These are phyloP conservation scores for Limnothrissa miodon DNA, from an alignment of 2,113 vertebrate species.

Conservation along the genomic window DNA sequence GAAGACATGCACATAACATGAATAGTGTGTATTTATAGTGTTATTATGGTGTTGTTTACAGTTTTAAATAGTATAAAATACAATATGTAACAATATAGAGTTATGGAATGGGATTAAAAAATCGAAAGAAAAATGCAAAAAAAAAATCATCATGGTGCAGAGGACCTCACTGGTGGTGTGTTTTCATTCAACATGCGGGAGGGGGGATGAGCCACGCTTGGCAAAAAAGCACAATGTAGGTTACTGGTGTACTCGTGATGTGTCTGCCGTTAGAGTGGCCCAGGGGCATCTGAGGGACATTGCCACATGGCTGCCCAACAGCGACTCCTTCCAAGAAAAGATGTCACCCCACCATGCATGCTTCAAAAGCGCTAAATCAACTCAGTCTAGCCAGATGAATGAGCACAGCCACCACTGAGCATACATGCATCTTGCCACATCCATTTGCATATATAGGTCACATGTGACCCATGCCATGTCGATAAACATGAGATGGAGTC, in stretches of 20 bases:
- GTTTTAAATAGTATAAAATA: neutral
- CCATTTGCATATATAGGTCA: slow-evolving; percentile 20
- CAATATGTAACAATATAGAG: neutral
- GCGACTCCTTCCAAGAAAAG: neutral
- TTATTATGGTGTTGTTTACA: neutral
- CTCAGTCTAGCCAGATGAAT: neutral
- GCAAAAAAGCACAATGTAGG: slow-evolving; percentile 7
- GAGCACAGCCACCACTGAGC: neutral
- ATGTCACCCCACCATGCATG: neutral
- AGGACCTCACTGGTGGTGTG: neutral
- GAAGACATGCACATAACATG: neutral
- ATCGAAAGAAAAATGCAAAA: neutral
- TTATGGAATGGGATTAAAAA: neutral
- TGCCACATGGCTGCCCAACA: slow-evolving; percentile 7
- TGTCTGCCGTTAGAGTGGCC: neutral
- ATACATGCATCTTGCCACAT: neutral
- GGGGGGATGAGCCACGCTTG: neutral
- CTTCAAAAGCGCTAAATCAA: neutral
- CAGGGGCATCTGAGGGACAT: neutral
- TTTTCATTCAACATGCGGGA: neutral
- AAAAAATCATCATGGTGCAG: neutral
- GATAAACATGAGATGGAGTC: slow-evolving; percentile 10
- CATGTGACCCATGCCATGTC: neutral
- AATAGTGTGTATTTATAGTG: too few relatives aligned
- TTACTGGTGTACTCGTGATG: neutral